Percentiles rank a stretch among this genome's conserved stretches.
Evolutionary conservation across 2,888 invertebrate species (phyloP).

Genomic region (Cephus nigrinus): DNA sequence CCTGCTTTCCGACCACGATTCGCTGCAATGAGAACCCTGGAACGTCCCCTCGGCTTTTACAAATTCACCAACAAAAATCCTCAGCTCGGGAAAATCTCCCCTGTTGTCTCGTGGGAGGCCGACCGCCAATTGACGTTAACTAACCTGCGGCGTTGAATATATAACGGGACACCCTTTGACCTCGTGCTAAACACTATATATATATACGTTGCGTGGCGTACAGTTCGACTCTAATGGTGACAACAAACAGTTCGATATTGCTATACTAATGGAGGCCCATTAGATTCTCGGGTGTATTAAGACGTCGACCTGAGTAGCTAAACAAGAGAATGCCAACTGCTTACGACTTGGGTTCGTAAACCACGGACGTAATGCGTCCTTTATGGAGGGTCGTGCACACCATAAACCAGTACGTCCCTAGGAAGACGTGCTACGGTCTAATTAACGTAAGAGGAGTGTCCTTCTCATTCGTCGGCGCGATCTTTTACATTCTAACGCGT

Average conservation of each 20-base stretch:
- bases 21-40: not conserved
- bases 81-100: not conserved
- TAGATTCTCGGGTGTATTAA: not conserved
- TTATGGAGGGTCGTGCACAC: slow-evolving; percentile 34
- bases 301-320: not conserved
- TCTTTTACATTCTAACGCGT: not conserved
- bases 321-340: not conserved
- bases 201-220: not conserved
- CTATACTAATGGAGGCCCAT: not conserved
- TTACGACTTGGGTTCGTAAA: not conserved
- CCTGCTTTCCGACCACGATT: slow-evolving; percentile 10
- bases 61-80: not conserved
- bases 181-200: not conserved
- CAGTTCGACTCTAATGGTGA: not conserved
- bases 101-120: not conserved
- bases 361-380: slow-evolving; percentile 31
- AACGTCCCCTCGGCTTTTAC: not conserved
- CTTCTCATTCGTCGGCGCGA: not conserved
- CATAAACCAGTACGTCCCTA: slow-evolving; percentile 22
- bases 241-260: not conserved
- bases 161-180: not conserved
- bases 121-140: not conserved
- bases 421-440: not conserved
- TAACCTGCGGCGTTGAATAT: not conserved
- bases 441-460: not conserved